Percentiles rank a stretch among this genome's conserved stretches.
phyloP scores from a whole-genome alignment of 92 coral and sea anemone species.

The Isaurus tuberculatus region DNA sequence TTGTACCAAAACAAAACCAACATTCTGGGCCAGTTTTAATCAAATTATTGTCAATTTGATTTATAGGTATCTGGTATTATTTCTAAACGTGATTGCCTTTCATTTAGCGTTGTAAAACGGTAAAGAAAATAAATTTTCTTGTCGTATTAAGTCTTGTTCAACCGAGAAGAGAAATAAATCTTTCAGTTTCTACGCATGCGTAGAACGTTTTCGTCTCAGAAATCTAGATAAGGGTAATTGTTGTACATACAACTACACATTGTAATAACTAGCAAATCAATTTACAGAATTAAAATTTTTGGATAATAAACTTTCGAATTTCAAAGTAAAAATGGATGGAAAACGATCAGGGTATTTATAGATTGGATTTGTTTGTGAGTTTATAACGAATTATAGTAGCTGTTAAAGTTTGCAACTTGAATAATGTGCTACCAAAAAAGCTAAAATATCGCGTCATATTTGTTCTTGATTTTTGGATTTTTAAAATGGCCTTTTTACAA shows the following conservation, averaged over 20 bases:
- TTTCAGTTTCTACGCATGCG: slow-evolving; percentile 36
- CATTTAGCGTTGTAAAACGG: not conserved
- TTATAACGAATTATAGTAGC: not conserved
- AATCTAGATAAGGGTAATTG: not conserved
- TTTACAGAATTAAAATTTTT: not conserved
- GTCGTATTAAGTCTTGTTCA: not conserved
- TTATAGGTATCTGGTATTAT: slow-evolving; percentile 18
- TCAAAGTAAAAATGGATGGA: not conserved
- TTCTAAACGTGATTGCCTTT: not conserved
- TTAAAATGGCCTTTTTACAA: not conserved
- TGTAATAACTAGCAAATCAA: not conserved
- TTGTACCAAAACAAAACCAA: not conserved
- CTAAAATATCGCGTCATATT: slow-evolving; percentile 2
- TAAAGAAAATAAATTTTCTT: not conserved
- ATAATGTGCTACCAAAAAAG: slow-evolving; percentile 13
- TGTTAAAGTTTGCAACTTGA: not conserved
- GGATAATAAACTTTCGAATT: not conserved
- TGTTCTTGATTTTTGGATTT: not conserved
- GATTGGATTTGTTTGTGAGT: not conserved
- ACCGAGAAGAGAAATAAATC: not conserved
- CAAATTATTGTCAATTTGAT: slow-evolving; percentile 41
- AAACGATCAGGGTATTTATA: not conserved
- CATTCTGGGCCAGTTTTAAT: not conserved
- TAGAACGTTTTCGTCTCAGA: not conserved
- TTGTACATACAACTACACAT: not conserved